Evolutionary conservation across 2,888 invertebrate species (phyloP).

Genomic region (Coelopa pilipes): DNA sequence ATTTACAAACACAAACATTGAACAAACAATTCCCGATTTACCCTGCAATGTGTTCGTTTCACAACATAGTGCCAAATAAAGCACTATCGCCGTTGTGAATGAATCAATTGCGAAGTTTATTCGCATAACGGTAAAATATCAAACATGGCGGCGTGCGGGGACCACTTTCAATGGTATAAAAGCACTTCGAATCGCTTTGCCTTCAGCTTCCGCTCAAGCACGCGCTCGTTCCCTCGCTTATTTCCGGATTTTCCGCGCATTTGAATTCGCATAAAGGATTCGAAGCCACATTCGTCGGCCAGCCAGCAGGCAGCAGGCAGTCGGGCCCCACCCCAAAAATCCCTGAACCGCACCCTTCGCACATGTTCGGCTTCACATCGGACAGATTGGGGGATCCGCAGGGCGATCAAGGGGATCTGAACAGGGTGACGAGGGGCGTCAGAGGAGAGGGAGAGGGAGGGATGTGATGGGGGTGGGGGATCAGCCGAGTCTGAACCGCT

Average conservation of each 20-base stretch:
- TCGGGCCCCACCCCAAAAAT: background rate
- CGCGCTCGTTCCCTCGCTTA: slow-evolving; percentile 7
- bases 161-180: slow-evolving; percentile 1
- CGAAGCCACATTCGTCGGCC: slow-evolving; percentile 10
- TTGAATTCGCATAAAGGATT: slow-evolving; percentile 15
- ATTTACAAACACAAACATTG: background rate
- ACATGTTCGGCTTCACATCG: too few species aligned
- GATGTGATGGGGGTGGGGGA: background rate
- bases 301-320: background rate
- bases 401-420: too few species aligned
- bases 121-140: background rate
- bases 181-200: background rate
- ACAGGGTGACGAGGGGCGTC: too few species aligned
- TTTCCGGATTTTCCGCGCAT: slow-evolving; percentile 21
- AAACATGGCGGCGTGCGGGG: background rate
- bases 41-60: background rate
- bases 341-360: too few species aligned
- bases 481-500: background rate
- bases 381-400: too few species aligned
- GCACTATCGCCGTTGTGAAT: background rate
- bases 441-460: too few species aligned
- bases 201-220: slow-evolving; percentile 15
- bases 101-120: slow-evolving; percentile 8
- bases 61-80: background rate
- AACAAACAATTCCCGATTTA: background rate